A percentile compares a stretch with the other conserved stretches of the same genome.
Conservation (phyloP, 2,797 vertebrate genomes). For the Mormyrus proboscirostris region DNA sequence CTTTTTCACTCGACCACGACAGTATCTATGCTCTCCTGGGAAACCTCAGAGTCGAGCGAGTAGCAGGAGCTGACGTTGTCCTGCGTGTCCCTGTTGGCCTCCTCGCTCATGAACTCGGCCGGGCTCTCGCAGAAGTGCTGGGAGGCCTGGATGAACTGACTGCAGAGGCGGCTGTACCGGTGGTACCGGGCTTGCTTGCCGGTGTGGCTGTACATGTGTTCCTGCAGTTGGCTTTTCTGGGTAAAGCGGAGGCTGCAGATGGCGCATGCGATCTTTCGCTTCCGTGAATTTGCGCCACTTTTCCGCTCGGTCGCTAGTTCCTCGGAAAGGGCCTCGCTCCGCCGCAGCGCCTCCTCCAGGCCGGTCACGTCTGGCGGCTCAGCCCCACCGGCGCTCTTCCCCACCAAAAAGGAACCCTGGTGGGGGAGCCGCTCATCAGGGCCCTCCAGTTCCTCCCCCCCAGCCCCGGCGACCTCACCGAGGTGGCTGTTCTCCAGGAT, state of each 20-base stretch:
- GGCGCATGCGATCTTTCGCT: conserved; percentile 81
- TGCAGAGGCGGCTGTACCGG: conserved; percentile 73
- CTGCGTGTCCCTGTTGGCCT: conserved; percentile 62
- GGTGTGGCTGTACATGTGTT: conserved; percentile 89
- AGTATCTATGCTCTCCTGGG: conserved; percentile 77
- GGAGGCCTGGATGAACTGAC: conserved; percentile 64
- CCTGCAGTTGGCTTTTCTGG: conserved; percentile 83
- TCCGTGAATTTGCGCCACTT: conserved; percentile 68
- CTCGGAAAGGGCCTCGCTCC: conserved; percentile 72
- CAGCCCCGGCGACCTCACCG: conserved; percentile 65
- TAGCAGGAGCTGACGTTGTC: conserved; percentile 80
- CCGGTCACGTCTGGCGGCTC: conserved; percentile 52
- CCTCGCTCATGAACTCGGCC: conserved; percentile 55
- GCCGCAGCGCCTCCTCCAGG: conserved; percentile 74
- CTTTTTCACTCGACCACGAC: conserved; percentile 69
- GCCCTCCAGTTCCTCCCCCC: conserved; percentile 57
- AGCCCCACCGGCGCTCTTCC: conserved; percentile 46
- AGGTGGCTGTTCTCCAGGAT: conserved; percentile 71
- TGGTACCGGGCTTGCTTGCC: conserved; percentile 73
- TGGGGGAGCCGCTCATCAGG: conserved; percentile 48
- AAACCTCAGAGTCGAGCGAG: conserved; percentile 76
- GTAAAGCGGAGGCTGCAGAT: conserved; percentile 80
- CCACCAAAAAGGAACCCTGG: conserved; percentile 44
- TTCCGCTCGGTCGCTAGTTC: conserved; percentile 59
- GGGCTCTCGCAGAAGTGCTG: conserved; percentile 62